Evolutionary conservation across 1,140 invertebrate species (phyloP).

Genomic region (Galendromus occidentalis): DNA sequence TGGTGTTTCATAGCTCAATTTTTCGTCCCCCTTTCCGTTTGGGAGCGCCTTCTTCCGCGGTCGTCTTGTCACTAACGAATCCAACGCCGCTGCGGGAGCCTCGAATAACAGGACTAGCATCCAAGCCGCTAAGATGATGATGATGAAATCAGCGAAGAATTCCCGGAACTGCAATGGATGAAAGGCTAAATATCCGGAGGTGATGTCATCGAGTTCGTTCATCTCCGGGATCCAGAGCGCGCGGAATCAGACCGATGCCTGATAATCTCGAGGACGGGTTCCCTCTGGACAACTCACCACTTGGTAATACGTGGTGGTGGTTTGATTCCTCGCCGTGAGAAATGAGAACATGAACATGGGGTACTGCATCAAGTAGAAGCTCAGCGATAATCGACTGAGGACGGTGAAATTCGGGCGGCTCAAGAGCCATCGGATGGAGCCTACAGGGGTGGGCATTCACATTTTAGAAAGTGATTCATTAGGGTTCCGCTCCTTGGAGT

Average conservation of each 20-base stretch:
- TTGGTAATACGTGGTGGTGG: neutral
- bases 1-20: no score
- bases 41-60: no score
- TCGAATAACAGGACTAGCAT: neutral
- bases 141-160: neutral
- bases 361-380: neutral
- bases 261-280: no score
- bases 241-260: no score
- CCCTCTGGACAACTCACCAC: neutral
- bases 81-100: neutral
- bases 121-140: neutral
- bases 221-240: no score
- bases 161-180: neutral
- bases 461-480: no score
- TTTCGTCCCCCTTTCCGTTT: no score
- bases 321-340: neutral
- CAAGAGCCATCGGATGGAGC: neutral
- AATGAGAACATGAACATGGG: neutral
- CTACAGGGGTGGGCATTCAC: neutral
- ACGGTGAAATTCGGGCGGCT: neutral
- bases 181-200: neutral
- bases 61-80: neutral
- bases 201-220: no score
- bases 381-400: neutral
- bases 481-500: no score